phyloP scores from a whole-genome alignment of 2,113 vertebrate species.

The Gallinago undulata region DNA sequence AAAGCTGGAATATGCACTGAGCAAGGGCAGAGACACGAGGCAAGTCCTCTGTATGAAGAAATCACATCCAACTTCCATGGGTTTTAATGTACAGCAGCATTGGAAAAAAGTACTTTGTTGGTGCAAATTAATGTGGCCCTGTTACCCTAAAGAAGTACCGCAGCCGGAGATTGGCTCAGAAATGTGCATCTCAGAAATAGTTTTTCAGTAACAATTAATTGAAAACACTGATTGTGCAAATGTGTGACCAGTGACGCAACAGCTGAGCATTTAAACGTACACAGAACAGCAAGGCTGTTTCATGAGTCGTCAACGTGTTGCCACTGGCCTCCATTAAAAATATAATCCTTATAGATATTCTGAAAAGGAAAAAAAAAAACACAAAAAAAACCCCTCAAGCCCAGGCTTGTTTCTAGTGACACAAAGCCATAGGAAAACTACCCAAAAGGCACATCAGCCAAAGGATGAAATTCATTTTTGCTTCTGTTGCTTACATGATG shows the following conservation, averaged over 20 bases:
- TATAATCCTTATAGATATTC: not conserved
- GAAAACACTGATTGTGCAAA: not conserved
- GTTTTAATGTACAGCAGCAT: accelerated
- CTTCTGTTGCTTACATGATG: not conserved
- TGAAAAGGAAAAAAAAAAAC: not conserved
- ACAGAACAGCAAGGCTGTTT: not conserved
- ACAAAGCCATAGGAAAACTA: not conserved
- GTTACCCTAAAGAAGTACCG: not conserved
- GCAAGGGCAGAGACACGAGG: not conserved
- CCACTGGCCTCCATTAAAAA: not conserved
- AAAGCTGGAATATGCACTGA: not conserved
- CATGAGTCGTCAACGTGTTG: not conserved
- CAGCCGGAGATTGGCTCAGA: not conserved
- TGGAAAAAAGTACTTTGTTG: not conserved
- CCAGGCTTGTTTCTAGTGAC: not conserved
- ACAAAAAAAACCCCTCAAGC: not conserved
- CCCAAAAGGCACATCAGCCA: not conserved
- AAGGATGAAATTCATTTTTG: not conserved
- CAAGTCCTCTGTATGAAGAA: not conserved
- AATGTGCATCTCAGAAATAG: not conserved
- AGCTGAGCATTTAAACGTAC: not conserved
- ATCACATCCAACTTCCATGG: not conserved
- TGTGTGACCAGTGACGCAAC: not conserved
- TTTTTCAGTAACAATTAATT: not conserved
- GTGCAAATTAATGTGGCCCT: not conserved